These are phyloP conservation scores for Mungos mungo DNA, from an alignment of 2,113 vertebrate genomes.

Conservation along the genomic window DNA sequence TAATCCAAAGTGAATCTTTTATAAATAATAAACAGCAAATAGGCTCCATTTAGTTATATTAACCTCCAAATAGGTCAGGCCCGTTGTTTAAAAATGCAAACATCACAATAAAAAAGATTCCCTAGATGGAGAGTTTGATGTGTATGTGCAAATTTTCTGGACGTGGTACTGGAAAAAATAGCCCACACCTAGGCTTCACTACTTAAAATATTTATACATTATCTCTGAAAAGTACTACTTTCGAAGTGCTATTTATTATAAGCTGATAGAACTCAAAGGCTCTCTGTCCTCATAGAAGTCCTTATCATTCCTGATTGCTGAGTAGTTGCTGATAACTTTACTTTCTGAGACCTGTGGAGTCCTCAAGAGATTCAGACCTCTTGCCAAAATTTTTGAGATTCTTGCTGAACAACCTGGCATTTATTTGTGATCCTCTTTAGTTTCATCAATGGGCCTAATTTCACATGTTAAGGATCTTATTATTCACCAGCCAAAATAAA, in stretches of 20 bases:
- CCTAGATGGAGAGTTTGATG: slow-evolving; percentile 83
- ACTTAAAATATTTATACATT: slow-evolving; percentile 87
- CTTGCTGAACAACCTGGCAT: slow-evolving; percentile 70
- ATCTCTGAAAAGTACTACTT: slow-evolving; percentile 82
- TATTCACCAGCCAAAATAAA: slow-evolving; percentile 68
- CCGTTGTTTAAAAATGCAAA: slow-evolving; percentile 84
- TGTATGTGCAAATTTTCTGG: slow-evolving; percentile 85
- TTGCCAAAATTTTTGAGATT: slow-evolving; percentile 2
- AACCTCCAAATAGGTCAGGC: slow-evolving; percentile 85
- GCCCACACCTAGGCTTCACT: slow-evolving; percentile 81
- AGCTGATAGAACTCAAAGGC: slow-evolving; percentile 73
- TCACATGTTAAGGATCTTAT: slow-evolving; percentile 64
- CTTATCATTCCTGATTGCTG: slow-evolving; percentile 55
- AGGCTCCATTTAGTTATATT: slow-evolving; percentile 86
- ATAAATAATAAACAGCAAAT: slow-evolving; percentile 89
- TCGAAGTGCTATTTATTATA: slow-evolving; percentile 85
- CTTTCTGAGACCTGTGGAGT: background rate
- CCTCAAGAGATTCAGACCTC: slow-evolving; percentile 23
- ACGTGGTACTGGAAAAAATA: slow-evolving; percentile 76
- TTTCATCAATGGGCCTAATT: slow-evolving; percentile 64
- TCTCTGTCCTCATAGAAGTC: slow-evolving; percentile 62
- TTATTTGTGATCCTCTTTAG: slow-evolving; percentile 51
- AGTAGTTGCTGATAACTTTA: slow-evolving; percentile 39
- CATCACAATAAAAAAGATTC: slow-evolving; percentile 84
- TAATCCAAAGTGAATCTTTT: slow-evolving; percentile 86